Evolutionary conservation across 35 echinoderm and acorn worm genomes (phyloP).

Genomic region (Holothuria glaberrima): DNA sequence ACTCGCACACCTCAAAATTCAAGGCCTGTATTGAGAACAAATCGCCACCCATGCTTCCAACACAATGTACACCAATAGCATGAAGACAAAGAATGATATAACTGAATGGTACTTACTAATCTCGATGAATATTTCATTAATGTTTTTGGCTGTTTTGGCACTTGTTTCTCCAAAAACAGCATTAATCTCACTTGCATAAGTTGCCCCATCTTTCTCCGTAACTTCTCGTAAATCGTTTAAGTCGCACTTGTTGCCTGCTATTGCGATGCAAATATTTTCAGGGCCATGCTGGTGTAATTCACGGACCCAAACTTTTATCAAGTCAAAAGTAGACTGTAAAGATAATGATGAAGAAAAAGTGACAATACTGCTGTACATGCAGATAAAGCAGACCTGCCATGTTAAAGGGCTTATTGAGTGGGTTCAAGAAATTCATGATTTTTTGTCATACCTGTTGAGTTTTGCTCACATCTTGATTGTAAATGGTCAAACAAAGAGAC

Average conservation of each 20-base stretch:
- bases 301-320: constrained; percentile 85
- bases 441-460: no score
- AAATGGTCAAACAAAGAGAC: no score
- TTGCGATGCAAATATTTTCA: constrained; percentile 91
- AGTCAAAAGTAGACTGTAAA: constrained; percentile 78
- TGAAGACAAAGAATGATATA: neutral
- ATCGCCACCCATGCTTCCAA: neutral
- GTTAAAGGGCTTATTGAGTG: no score
- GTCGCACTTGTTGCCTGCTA: constrained; percentile 90
- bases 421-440: no score
- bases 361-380: neutral
- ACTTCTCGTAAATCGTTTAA: constrained; percentile 88
- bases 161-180: constrained; percentile 96
- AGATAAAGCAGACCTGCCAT: no score
- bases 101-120: constrained; percentile 80
- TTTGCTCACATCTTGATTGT: no score
- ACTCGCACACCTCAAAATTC: no score
- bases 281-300: constrained; percentile 86
- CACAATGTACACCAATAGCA: neutral
- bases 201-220: constrained; percentile 33
- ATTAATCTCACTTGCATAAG: constrained; percentile 89
- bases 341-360: neutral
- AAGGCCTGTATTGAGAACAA: no score
- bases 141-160: constrained; percentile 94
- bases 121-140: constrained; percentile 87